phyloP scores from a whole-genome alignment of 30 jellyfish, hydroid and myxozoan genomes.

The Aurelia aurita region DNA sequence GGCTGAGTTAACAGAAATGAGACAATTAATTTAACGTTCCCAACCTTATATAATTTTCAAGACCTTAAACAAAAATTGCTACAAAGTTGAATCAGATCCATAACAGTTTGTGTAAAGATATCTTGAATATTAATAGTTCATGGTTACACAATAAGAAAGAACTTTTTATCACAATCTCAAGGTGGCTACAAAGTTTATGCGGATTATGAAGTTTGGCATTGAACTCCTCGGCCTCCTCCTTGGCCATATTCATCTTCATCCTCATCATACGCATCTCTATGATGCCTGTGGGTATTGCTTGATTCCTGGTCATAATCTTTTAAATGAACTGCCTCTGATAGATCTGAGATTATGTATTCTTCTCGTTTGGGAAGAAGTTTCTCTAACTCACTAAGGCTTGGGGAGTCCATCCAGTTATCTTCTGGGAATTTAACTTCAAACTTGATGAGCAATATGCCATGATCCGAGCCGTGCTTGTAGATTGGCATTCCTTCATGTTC shows the following conservation, averaged over 20 bases:
- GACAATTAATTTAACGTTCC: too few species aligned
- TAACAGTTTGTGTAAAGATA: neutral
- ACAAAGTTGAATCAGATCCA: neutral
- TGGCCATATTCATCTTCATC: constrained; percentile 83
- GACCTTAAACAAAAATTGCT: too few species aligned
- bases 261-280: constrained; percentile 78
- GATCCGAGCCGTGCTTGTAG: constrained; percentile 44
- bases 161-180: neutral
- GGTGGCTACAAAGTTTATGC: neutral
- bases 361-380: constrained; percentile 84
- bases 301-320: constrained; percentile 72
- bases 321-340: constrained; percentile 82
- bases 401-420: constrained; percentile 66
- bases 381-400: constrained; percentile 59
- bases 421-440: constrained; percentile 91
- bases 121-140: neutral
- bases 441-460: constrained; percentile 81
- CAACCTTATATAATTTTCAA: too few species aligned
- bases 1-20: too few species aligned
- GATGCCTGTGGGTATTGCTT: constrained; percentile 31
- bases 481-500: constrained; percentile 96
- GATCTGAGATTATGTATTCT: constrained; percentile 87
- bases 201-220: constrained; percentile 91
- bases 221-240: constrained; percentile 86
- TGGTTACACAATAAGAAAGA: neutral